Evolutionary conservation across 2,888 invertebrate species (phyloP).

Genomic region (Noctua comes): DNA sequence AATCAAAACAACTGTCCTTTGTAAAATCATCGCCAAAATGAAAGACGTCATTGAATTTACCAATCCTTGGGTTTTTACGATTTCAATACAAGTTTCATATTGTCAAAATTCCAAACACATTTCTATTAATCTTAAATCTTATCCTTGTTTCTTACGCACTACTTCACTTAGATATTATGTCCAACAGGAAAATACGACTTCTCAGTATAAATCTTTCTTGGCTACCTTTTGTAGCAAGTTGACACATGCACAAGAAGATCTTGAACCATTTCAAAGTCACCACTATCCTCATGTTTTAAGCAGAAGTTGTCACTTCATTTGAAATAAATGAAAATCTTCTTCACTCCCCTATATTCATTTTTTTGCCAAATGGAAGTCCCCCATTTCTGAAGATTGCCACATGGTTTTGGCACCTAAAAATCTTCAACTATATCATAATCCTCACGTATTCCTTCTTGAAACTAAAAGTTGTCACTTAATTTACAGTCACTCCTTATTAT

Average conservation of each 20-base stretch:
- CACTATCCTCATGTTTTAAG: background rate
- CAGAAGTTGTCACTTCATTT: conserved; percentile 11
- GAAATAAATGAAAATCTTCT: no score
- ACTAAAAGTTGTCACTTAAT: background rate
- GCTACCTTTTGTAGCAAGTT: conserved; percentile 28
- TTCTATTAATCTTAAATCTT: conserved; percentile 36
- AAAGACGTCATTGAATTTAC: conserved; percentile 7
- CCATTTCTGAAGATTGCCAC: background rate
- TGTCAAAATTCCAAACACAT: conserved; percentile 2
- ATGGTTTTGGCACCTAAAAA: background rate
- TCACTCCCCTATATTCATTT: background rate
- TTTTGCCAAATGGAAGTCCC: background rate
- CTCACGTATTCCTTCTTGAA: background rate
- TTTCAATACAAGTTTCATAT: background rate
- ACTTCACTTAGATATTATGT: conserved; percentile 4
- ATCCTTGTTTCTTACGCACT: conserved; percentile 36
- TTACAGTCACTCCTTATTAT: background rate
- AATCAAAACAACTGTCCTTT: background rate
- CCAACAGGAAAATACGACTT: conserved; percentile 57
- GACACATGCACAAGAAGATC: conserved; percentile 39
- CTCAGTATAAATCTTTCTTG: conserved; percentile 41
- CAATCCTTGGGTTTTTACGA: conserved; percentile 3
- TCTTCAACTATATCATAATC: background rate
- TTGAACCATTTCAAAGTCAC: conserved; percentile 27
- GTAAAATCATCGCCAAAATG: background rate